Base-by-base conservation (phyloP, 64 coral and sea anemone genomes). In the Montipora cactus region DNA sequence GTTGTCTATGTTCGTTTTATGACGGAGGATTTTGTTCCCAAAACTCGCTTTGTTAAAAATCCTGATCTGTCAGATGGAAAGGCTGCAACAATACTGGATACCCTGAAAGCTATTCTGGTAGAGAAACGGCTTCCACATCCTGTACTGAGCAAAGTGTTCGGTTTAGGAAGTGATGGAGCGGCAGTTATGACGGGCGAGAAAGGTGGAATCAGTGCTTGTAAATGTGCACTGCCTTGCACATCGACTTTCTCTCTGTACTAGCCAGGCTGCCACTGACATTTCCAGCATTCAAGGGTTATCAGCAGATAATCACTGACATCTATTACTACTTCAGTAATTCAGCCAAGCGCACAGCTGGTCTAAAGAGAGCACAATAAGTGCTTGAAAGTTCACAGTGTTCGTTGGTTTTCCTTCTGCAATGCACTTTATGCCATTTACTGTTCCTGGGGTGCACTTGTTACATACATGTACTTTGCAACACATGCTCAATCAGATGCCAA, bases 361-460 rank as follows among this genome's bases (percentile, higher is more conserved):
- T 73, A 19, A 73, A 76, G 37, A 76, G 23, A 76, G 74, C 45
- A 76, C 74, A 76, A 44, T 23, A 76, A 44, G 74, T 47, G 20
- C 74, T 44, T 44, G 74, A 76, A 76, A 76, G 77, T 79, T 21
- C 77, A 79, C 77, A 79, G 77, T 79, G 77, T 79, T 20, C 48
- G 5, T 79, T 79, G 47, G 77, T 53, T 79, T 79, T 79, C 48
- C 49, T 79, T 79, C 47, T 79, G 47, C 77, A 79, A 79, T 53
- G 12, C 49, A 20, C 77, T 79, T 57, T 77, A 79, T 79, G 77
- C 49, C n/a, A 79, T 79, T 79, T 53, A 9, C n/a, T 21, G n/a
- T 79, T 79, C 77, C 5, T 79, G 77, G 77, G 77, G 77, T 79
- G 48, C 77, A 79, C 74, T 76, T 76, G 37, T 76, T 76, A 76